Base-by-base conservation (phyloP, 2,797 vertebrate species). In the Muraenolepis orangiensis region DNA sequence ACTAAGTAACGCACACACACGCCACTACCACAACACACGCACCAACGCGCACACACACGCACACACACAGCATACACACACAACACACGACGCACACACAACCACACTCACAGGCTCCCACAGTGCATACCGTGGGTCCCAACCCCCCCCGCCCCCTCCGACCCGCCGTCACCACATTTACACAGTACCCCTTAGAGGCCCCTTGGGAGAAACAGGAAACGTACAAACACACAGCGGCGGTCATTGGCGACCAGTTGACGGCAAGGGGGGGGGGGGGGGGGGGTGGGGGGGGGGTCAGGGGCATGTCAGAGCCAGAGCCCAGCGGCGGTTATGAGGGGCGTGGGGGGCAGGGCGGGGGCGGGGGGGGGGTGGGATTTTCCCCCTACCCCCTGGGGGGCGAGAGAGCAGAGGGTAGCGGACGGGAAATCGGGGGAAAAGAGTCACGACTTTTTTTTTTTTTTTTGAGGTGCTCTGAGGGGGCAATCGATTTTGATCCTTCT, bases 401-500 rank as follows among this genome's bases (percentile, higher is more conserved):
- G 5, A 14, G 40, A 79, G 64, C 67, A 80, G 74, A 76, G 67
- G n/a, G n/a, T n/a, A n/a, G n/a, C n/a, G n/a, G n/a, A n/a, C n/a
- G n/a, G n/a, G n/a, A n/a, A n/a, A n/a, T n/a, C n/a, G n/a, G n/a
- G n/a, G n/a, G n/a, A n/a, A n/a, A n/a, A n/a, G n/a, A n/a, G n/a
- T n/a, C n/a, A n/a, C n/a, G n/a, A n/a, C n/a, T n/a, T n/a, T n/a
- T n/a, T n/a, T n/a, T n/a, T n/a, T n/a, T n/a, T n/a, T n/a, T n/a
- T n/a, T n/a, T n/a, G n/a, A n/a, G 38, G 81, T 72, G 70, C 81
- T 80, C 29, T 14, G 6, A n/a, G n/a, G 74, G 84, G 80, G 80
- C 87, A 82, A 89, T 81, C 1, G 86, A 86, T 84, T n/a, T 82
- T 74, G 57, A 51, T 78, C 71, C 57, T 71, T 86, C 84, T 87